These are phyloP conservation scores for Pristionchus mayeri DNA, from an alignment of 2,888 invertebrate species.

Conservation along the genomic window DNA sequence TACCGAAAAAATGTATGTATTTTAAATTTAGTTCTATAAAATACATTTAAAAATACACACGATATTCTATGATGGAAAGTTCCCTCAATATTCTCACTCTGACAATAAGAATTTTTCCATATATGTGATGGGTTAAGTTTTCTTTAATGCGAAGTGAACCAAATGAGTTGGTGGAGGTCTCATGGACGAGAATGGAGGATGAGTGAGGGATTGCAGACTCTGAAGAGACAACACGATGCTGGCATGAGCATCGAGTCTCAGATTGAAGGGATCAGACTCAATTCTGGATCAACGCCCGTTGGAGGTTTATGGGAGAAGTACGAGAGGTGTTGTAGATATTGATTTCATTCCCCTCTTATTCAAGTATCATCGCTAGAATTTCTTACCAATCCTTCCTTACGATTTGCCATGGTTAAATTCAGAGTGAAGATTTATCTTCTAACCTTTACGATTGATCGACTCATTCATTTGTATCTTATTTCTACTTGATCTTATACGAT, in stretches of 20 bases:
- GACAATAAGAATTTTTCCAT: neutral
- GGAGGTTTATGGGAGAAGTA: constrained; percentile 58
- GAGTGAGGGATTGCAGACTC: no score
- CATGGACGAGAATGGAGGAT: no score
- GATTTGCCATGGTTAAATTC: neutral
- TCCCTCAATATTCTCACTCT: neutral
- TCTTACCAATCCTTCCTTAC: constrained; percentile 2
- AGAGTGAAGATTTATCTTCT: neutral
- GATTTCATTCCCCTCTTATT: neutral
- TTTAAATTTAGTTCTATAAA: no score
- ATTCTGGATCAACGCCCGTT: constrained; percentile 53
- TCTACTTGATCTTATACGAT: no score
- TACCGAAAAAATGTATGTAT: no score
- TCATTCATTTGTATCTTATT: neutral
- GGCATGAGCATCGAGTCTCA: constrained; percentile 38
- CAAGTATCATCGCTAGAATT: neutral
- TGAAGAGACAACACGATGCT: constrained; percentile 46
- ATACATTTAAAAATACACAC: no score
- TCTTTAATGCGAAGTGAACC: no score
- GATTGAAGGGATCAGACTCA: constrained; percentile 46
- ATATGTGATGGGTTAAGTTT: no score
- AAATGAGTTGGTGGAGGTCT: no score
- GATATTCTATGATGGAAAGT: neutral
- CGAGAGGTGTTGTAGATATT: constrained; percentile 60
- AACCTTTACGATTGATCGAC: neutral